phyloP scores from a whole-genome alignment of 2,797 vertebrate genomes.

The Philypnodon macrostomus region DNA sequence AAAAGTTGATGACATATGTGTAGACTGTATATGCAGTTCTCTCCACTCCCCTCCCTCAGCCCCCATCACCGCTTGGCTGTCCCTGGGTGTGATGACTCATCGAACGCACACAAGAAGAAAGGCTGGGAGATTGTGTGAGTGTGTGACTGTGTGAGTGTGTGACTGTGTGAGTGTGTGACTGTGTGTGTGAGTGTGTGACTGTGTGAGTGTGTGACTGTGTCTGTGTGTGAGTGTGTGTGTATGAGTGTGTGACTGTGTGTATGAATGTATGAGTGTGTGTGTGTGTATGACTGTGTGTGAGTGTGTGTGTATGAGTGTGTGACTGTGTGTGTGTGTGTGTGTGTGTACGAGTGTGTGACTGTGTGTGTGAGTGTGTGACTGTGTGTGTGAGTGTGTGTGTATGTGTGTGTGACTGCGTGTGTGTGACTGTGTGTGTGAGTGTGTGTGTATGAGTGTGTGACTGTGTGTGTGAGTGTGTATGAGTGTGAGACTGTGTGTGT shows the following conservation, averaged over 20 bases:
- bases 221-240: constrained; percentile 64
- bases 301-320: constrained; percentile 45
- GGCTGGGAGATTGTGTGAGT: constrained; percentile 54
- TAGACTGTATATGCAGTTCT: constrained; percentile 24
- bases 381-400: constrained; percentile 19
- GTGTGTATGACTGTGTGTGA: constrained; percentile 22
- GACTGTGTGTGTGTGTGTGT: constrained; percentile 24
- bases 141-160: constrained; percentile 25
- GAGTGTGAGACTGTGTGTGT: constrained; percentile 33
- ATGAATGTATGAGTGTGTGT: constrained; percentile 26
- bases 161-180: constrained; percentile 23
- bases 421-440: no score
- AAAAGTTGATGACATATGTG: constrained; percentile 32
- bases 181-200: no score
- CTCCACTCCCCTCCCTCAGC: constrained; percentile 28
- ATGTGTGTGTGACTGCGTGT: constrained; percentile 29
- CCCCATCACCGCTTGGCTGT: constrained; percentile 35
- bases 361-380: constrained; percentile 42
- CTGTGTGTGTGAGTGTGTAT: constrained; percentile 21
- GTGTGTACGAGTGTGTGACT: constrained; percentile 25
- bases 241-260: constrained; percentile 63
- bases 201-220: constrained; percentile 66
- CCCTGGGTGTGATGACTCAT: constrained; percentile 76
- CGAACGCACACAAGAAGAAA: constrained; percentile 56
- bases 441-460: constrained; percentile 48